Percentiles rank a stretch among this genome's conserved stretches.
phyloP scores from a whole-genome alignment of 1,140 invertebrate species.

The Pseudomyrmex dendroicus region DNA sequence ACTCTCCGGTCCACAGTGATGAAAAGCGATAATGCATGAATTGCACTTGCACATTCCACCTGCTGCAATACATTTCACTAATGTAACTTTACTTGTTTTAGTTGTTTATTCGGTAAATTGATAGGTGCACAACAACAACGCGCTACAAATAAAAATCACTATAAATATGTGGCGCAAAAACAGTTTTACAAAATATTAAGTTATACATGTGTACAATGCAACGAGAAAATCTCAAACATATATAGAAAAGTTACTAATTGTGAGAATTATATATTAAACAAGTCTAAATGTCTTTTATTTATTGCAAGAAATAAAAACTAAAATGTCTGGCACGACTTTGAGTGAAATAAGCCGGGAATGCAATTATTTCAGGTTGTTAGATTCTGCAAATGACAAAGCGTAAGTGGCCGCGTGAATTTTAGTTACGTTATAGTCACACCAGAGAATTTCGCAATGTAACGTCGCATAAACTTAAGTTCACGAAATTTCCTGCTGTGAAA shows the following conservation, averaged over 20 bases:
- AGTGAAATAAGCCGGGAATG: neutral
- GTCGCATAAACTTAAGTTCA: constrained; percentile 36
- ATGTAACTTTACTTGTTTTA: too few species aligned
- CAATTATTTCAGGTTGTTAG: constrained; percentile 20
- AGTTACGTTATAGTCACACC: constrained; percentile 33
- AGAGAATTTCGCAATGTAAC: constrained; percentile 40
- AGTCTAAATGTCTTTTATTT: neutral
- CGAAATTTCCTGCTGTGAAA: constrained; percentile 37
- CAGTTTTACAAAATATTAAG: too few species aligned
- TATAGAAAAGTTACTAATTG: neutral
- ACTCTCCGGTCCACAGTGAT: neutral
- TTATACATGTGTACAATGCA: too few species aligned
- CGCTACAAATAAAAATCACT: too few species aligned
- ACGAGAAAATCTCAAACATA: too few species aligned
- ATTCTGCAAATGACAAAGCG: constrained; percentile 40
- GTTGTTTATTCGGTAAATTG: too few species aligned
- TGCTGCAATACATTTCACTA: neutral
- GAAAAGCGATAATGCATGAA: constrained; percentile 2
- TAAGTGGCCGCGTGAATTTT: constrained; percentile 50
- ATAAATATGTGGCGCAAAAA: too few species aligned
- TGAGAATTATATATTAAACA: constrained; percentile 1
- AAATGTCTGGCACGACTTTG: neutral
- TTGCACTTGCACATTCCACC: neutral
- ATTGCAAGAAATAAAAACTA: neutral
- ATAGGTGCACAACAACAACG: too few species aligned